Evolutionary conservation across 30 jellyfish, hydroid and myxozoan species (phyloP).

Genomic region (Chrysaora quinquecirrha): DNA sequence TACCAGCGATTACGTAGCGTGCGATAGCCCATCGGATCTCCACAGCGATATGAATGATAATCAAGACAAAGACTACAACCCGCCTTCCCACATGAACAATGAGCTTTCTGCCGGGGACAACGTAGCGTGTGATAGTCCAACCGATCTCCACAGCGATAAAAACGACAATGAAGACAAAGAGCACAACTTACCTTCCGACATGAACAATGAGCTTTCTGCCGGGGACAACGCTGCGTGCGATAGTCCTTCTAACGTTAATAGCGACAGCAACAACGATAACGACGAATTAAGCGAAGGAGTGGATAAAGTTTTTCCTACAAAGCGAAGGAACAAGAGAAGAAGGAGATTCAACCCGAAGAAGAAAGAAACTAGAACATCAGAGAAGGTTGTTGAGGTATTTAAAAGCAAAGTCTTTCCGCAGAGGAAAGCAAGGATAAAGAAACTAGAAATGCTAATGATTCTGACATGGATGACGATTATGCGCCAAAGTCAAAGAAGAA

Average conservation of each 20-base stretch:
- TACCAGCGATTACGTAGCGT: too few relatives aligned
- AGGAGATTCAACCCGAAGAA: slow-evolving; percentile 24
- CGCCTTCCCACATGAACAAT: too few relatives aligned
- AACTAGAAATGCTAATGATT: not conserved
- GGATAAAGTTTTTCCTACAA: not conserved
- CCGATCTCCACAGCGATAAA: too few relatives aligned
- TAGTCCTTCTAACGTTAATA: not conserved
- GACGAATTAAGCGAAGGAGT: not conserved
- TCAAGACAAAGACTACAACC: too few relatives aligned
- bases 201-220: too few relatives aligned
- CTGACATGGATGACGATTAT: not conserved
- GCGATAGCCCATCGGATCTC: too few relatives aligned
- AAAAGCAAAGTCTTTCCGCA: not conserved
- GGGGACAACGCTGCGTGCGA: not conserved
- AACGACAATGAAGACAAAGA: not conserved
- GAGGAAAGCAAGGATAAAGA: not conserved
- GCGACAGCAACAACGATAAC: not conserved
- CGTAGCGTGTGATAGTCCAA: too few relatives aligned
- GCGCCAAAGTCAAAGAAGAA: slow-evolving; percentile 15
- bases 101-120: too few relatives aligned
- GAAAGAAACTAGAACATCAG: not conserved
- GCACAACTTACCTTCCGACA: too few relatives aligned
- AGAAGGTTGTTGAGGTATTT: not conserved
- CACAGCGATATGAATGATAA: too few relatives aligned
- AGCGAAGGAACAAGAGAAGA: slow-evolving; percentile 6